Evolutionary conservation across 2,797 vertebrate species (phyloP), one percentile per base, ranked within the genome.

Genomic region (Moxostoma hubbsi): DNA sequence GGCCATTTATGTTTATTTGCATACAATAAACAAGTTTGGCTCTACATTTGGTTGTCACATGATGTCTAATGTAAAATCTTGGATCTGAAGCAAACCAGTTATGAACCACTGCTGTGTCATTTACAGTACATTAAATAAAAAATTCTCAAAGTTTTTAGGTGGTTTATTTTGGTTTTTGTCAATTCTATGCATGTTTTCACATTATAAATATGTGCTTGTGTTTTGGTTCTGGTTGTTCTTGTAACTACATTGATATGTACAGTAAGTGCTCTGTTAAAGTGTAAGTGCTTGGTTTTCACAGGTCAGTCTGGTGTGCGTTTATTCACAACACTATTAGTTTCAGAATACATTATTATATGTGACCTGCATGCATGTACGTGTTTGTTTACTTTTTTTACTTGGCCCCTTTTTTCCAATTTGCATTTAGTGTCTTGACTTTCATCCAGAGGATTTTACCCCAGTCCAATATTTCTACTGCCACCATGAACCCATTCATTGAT

Each of bases 401-500:
- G 13, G 11, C 5, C n/a, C 49, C n/a, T 24, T 10, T 49, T 64
- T 10, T 5, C 6, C 2, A 76, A 2, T 4, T 51, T 69, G 82
- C 1, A 18, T 65, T 11, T 65, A 95, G 94, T 4, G 45, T 82
- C 50, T 10, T 90, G 81, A 57, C 67, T 6, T 64, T 84, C 18
- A 73, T 92, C 6, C 24, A 91, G 74, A 85, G 2, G 15, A 83
- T 61, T 66, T 89, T 91, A 59, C 89, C 90, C 9, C 82, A 88
- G 67, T 73, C 82, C 0, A 73, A 53, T 4, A 66, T 71, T 8
- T 65, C 87, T 0, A 9, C 92, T 18, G 81, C 86, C 13, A 5
- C 7, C 0, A 16, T 88, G 18, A 61, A 87, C 1, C 86, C 87
- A 0, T 3, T 89, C 24, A 58, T 95, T 4, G 81, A 73, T 9